Base-by-base conservation (phyloP, 2,888 invertebrate genomes). In the Coelinius sp. region DNA sequence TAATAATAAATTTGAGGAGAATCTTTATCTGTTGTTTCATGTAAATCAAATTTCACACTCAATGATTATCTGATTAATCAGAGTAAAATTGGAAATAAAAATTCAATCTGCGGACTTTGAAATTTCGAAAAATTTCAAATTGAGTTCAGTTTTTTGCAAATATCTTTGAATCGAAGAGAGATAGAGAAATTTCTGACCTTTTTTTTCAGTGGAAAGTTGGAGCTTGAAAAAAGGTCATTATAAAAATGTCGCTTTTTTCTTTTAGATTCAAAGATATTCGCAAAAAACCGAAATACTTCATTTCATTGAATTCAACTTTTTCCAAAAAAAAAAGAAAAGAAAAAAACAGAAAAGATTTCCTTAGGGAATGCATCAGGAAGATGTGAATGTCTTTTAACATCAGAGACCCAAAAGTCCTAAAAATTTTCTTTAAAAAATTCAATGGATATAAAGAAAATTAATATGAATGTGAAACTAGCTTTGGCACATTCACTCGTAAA, bases 321-420 rank as follows among this genome's bases (percentile, higher is more conserved):
- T 31, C 31, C 31, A 31, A 31, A 31, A 31, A 8, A 31, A 31
- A 31, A 31, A 31, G 8, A 31, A 31, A 31, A 31, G 8, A 46
- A 49, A 49, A 49, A 49, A 49, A 49, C 17, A 31, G 14, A 27
- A 20, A 59, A 59, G 10, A 59, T 20, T 20, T 17, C 59, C 59
- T 6, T 24, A n/a, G 35, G 59, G 59, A 59, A 59, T 59, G 59
- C 59, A 49, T 59, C 20, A 25, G 59, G 59, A 59, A 59, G 59
- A 27, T 59, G 31, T 56, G 59, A 59, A 59, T 59, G 59, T 59
- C 59, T 59, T 59, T 59, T 17, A 31, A 7, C 14, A 49, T 35
- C 14, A 31, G 5, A 31, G 20, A 35, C 35, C 20, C 5, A 14
- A 7, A 53, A 53, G 12, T 22, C 27, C 8, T 14, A 20, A 35